Evolutionary conservation across 2,888 invertebrate genomes (phyloP).

Genomic region (Chalcosyrphus nemorum): DNA sequence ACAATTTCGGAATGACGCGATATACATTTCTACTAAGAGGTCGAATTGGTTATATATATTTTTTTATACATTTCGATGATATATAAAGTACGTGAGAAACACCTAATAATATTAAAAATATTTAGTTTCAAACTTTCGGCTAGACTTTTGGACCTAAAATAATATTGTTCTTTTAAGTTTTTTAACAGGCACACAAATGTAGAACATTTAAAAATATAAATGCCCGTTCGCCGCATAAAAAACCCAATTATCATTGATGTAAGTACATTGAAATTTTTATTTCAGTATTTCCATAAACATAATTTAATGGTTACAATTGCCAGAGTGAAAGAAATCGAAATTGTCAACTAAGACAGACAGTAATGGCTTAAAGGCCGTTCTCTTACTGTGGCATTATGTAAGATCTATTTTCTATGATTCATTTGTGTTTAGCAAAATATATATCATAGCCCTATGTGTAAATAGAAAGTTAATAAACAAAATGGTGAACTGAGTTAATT

Average conservation of each 20-base stretch:
- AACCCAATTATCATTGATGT: constrained; percentile 27
- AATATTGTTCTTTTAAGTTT: neutral
- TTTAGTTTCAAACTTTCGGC: constrained; percentile 77
- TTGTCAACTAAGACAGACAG: neutral
- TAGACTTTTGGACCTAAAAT: constrained; percentile 75
- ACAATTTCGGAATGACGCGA: constrained; percentile 35
- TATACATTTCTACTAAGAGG: constrained; percentile 51
- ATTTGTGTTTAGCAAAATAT: constrained; percentile 18
- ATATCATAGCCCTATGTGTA: constrained; percentile 45
- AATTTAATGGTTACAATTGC: neutral
- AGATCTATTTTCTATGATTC: neutral
- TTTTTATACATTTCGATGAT: constrained; percentile 71
- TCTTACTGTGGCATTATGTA: neutral
- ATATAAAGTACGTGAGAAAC: constrained; percentile 64
- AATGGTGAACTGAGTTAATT: constrained; percentile 9
- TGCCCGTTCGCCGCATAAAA: constrained; percentile 48
- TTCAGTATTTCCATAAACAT: neutral
- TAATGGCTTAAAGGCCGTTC: neutral
- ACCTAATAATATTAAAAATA: constrained; percentile 6
- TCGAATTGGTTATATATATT: constrained; percentile 73
- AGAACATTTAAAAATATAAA: constrained; percentile 18
- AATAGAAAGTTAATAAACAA: constrained; percentile 32
- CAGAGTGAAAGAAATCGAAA: neutral
- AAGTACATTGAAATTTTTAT: neutral
- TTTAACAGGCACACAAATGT: constrained; percentile 52